Conservation (phyloP, 1,140 invertebrate species). For the Delia radicum region DNA sequence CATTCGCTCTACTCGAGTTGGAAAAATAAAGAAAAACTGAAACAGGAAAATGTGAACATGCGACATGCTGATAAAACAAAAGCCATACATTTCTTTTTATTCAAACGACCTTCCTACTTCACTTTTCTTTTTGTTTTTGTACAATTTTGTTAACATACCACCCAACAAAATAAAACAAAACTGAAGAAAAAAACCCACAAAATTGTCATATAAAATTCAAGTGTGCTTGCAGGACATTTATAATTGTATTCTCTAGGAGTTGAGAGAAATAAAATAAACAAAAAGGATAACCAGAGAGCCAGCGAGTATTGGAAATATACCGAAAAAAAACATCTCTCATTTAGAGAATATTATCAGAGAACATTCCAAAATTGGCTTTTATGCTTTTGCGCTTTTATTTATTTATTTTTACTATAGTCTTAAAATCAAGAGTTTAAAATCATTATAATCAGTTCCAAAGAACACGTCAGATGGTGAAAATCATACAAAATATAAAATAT, state of each 20-base stretch:
- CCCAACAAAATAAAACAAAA: neutral
- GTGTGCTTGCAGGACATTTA: neutral
- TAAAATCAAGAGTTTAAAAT: conserved; percentile 13
- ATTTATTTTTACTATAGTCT: neutral
- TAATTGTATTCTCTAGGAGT: neutral
- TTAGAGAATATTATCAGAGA: neutral
- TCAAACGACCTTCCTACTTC: neutral
- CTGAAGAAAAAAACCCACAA: neutral
- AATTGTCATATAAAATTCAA: neutral
- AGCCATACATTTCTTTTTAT: neutral
- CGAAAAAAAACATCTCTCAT: neutral
- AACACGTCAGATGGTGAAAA: conserved; percentile 18
- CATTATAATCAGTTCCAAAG: conserved; percentile 4
- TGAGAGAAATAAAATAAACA: too few species aligned
- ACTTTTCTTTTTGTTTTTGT: too few species aligned
- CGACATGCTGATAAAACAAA: neutral
- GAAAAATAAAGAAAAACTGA: neutral
- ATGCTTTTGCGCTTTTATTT: conserved; percentile 14
- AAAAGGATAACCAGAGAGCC: neutral
- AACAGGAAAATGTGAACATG: conserved; percentile 1
- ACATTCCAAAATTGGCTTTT: neutral
- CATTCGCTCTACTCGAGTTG: neutral
- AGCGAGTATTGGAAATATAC: neutral
- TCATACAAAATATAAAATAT: neutral
- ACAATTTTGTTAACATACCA: neutral